These are phyloP conservation scores for Diglossa brunneiventris DNA, from an alignment of 2,113 vertebrate genomes.

Conservation along the genomic window DNA sequence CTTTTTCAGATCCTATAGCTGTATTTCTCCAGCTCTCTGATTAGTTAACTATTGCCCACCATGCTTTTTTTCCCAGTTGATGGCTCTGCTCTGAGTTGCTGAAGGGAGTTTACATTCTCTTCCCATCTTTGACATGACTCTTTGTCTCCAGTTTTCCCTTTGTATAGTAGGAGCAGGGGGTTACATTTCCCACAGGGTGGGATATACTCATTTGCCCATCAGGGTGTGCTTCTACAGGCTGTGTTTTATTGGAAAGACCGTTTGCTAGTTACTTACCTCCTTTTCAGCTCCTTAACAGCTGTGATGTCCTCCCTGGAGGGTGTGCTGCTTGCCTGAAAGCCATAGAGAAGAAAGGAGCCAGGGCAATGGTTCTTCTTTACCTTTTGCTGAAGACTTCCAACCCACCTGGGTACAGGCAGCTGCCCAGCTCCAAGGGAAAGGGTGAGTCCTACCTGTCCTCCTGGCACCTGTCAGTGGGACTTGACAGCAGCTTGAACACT, in stretches of 20 bases:
- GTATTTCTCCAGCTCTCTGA: background rate
- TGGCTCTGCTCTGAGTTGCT: background rate
- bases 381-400: constrained; percentile 34
- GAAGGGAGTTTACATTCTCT: background rate
- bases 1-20: background rate
- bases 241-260: background rate
- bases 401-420: constrained; percentile 11
- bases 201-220: background rate
- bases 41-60: background rate
- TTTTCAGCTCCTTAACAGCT: constrained; percentile 49
- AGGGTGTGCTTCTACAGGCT: background rate
- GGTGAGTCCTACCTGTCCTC: background rate
- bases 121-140: background rate
- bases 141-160: background rate
- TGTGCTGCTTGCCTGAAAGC: constrained; percentile 27
- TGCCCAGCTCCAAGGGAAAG: constrained; percentile 62
- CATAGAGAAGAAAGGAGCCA: constrained; percentile 13
- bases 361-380: constrained; percentile 47
- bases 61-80: background rate
- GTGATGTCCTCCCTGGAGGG: background rate
- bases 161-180: background rate
- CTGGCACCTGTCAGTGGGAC: background rate
- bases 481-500: background rate
- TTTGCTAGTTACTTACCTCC: background rate
- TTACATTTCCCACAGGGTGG: background rate